These are phyloP conservation scores for Peromyscus polionotus DNA, from an alignment of 2,113 vertebrate species.

Conservation along the genomic window DNA sequence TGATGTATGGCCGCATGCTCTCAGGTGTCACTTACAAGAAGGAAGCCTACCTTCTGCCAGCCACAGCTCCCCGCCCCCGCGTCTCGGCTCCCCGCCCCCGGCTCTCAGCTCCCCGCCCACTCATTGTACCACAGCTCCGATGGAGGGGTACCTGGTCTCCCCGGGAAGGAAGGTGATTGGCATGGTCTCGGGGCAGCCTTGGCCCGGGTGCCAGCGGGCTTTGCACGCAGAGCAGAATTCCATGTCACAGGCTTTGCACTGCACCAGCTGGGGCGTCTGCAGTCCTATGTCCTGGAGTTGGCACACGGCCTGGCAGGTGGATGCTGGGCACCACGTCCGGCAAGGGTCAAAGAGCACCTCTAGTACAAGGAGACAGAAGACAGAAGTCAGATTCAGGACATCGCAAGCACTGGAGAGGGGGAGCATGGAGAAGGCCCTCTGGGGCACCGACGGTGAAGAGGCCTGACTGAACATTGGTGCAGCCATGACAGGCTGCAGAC, in stretches of 20 bases:
- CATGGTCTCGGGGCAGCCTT: constrained; percentile 95
- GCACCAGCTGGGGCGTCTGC: constrained; percentile 94
- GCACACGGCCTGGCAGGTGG: constrained; percentile 97
- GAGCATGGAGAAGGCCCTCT: rapidly evolving
- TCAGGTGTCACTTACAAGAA: rapidly evolving
- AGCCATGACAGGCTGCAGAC: too few relatives aligned
- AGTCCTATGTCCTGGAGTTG: constrained; percentile 94
- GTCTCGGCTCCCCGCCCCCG: background rate
- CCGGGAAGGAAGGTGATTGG: constrained; percentile 96
- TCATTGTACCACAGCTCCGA: background rate
- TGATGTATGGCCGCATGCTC: rapidly evolving
- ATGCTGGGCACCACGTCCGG: constrained; percentile 98
- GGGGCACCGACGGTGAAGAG: too few relatives aligned
- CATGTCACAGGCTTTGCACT: constrained; percentile 94
- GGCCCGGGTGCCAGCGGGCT: constrained; percentile 96
- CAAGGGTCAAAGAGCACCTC: constrained; percentile 98
- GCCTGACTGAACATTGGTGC: too few relatives aligned
- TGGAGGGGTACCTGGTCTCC: constrained; percentile 92
- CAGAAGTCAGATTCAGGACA: background rate
- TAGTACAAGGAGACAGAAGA: constrained; percentile 71
- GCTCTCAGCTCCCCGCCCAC: background rate
- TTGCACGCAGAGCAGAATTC: constrained; percentile 98
- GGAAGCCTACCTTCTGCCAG: too few relatives aligned
- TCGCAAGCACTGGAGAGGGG: rapidly evolving
- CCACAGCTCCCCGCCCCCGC: background rate